Conservation (phyloP, 1,140 invertebrate species). For the Rhopalosiphum maidis region DNA sequence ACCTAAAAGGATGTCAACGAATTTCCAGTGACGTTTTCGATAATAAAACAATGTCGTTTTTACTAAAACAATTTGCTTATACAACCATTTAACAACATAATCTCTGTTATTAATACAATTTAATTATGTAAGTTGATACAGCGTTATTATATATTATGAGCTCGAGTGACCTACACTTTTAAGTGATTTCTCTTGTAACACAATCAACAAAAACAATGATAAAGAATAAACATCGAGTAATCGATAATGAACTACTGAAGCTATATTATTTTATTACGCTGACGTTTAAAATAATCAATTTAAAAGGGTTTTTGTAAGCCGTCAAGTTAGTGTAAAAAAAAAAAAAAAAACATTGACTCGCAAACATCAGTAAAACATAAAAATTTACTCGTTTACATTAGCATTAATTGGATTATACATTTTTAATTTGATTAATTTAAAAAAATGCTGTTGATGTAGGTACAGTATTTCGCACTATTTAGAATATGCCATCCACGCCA, state of each 20-base stretch:
- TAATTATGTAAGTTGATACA: slow-evolving; percentile 4
- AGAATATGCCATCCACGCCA: background rate
- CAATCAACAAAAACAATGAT: background rate
- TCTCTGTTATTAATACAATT: slow-evolving; percentile 3
- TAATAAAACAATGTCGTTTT: background rate
- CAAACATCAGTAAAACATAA: background rate
- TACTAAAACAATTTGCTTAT: background rate
- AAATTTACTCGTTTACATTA: background rate
- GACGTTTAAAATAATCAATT: background rate
- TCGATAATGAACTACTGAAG: background rate
- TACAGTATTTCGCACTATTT: background rate
- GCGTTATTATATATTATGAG: background rate
- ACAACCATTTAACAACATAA: background rate
- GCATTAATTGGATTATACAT: background rate
- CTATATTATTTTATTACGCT: background rate
- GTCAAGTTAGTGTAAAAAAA: background rate
- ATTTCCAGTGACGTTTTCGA: background rate
- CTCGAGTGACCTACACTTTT: slow-evolving; percentile 3
- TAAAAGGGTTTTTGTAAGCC: background rate
- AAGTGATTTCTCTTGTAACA: background rate
- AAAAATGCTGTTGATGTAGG: background rate
- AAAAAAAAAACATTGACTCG: background rate
- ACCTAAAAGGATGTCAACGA: background rate
- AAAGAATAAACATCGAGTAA: background rate
- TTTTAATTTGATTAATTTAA: background rate